These are phyloP conservation scores for Enteromius fasciolatus DNA, from an alignment of 2,797 vertebrate genomes.

Conservation along the genomic window DNA sequence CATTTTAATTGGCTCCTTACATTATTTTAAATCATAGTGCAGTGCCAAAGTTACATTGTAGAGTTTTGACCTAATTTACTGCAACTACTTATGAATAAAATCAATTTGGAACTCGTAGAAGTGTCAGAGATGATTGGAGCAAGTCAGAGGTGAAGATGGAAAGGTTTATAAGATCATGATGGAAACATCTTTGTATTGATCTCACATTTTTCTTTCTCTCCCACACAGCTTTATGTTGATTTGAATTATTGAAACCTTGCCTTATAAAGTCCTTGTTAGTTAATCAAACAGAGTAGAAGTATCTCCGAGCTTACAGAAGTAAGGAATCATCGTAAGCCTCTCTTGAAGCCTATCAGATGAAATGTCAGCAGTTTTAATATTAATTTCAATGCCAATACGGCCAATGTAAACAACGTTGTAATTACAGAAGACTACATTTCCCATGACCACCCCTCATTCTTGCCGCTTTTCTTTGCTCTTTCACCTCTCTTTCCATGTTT, in stretches of 20 bases:
- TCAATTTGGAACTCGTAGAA: background rate
- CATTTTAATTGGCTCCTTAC: background rate
- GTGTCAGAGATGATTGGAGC: background rate
- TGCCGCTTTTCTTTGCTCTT: slow-evolving; percentile 41
- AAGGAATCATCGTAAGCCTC: slow-evolving; percentile 45
- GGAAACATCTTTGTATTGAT: background rate
- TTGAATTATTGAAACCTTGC: slow-evolving; percentile 45
- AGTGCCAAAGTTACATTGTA: background rate
- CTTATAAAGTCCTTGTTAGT: slow-evolving; percentile 46
- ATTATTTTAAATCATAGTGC: background rate
- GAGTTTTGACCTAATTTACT: background rate
- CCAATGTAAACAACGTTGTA: slow-evolving; percentile 29
- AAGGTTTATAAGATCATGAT: background rate
- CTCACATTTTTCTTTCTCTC: slow-evolving; percentile 6
- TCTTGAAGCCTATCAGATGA: slow-evolving; percentile 28
- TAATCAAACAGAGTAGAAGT: slow-evolving; percentile 20
- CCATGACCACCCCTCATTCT: slow-evolving; percentile 46
- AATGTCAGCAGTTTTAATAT: slow-evolving; percentile 29
- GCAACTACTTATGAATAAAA: background rate
- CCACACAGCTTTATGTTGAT: slow-evolving; percentile 22
- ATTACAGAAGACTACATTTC: slow-evolving; percentile 46
- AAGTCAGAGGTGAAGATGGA: background rate
- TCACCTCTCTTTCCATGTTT: slow-evolving; percentile 30
- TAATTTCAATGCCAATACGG: slow-evolving; percentile 24
- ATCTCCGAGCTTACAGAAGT: slow-evolving; percentile 39